Evolutionary conservation across 1,140 invertebrate species (phyloP).

Genomic region (Bombus soroeensis): DNA sequence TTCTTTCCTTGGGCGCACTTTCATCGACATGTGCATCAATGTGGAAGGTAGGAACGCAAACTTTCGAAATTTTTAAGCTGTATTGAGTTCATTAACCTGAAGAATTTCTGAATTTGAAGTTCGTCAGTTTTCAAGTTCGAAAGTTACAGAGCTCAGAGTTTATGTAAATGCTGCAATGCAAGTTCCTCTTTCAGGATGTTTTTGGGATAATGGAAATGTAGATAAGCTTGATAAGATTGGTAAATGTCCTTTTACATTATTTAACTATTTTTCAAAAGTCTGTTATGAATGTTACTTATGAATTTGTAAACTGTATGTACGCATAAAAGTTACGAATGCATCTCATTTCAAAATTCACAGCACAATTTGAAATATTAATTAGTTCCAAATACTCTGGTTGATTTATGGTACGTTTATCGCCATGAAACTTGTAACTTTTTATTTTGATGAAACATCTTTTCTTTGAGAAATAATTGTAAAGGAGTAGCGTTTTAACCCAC

Average conservation of each 20-base stretch:
- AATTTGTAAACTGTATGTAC: neutral
- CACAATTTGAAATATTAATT: neutral
- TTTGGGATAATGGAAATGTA: neutral
- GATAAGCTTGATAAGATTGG: neutral
- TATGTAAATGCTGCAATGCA: neutral
- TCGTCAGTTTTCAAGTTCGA: neutral
- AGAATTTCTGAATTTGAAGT: constrained; percentile 10
- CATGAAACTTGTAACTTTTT: neutral
- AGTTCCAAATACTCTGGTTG: neutral
- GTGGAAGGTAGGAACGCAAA: neutral
- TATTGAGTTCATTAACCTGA: neutral
- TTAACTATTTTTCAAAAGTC: neutral
- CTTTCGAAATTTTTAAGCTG: neutral
- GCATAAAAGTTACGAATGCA: neutral
- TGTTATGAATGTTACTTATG: neutral
- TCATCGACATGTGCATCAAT: neutral
- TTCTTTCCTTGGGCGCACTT: neutral
- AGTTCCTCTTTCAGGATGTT: neutral
- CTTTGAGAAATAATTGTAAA: neutral
- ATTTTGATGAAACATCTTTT: neutral
- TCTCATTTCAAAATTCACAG: no score
- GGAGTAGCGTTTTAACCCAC: neutral
- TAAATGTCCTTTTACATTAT: neutral
- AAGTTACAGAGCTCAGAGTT: neutral
- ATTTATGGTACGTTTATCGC: neutral